Evolutionary conservation across 2,113 vertebrate species (phyloP).

Genomic region (Notechis scutatus): DNA sequence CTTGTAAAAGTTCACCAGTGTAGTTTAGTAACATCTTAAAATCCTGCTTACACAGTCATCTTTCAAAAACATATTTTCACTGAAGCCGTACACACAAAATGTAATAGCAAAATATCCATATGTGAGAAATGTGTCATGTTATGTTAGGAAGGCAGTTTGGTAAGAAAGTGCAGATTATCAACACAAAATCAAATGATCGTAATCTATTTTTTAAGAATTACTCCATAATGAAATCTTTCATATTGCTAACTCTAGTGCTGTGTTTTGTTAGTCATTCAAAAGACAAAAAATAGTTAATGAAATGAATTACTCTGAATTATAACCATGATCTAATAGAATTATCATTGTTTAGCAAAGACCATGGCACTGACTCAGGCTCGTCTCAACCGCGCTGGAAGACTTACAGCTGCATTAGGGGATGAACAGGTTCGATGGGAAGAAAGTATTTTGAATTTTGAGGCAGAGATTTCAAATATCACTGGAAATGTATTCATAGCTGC

Average conservation of each 20-base stretch:
- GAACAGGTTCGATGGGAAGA: slow-evolving; percentile 84
- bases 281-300: not conserved
- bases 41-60: no score
- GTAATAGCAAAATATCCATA: not conserved
- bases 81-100: not conserved
- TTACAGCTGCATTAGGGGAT: slow-evolving; percentile 77
- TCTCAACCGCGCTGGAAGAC: slow-evolving; percentile 73
- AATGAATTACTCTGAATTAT: not conserved
- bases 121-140: not conserved
- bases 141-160: not conserved
- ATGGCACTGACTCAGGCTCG: slow-evolving; percentile 78
- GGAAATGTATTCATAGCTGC: slow-evolving; percentile 85
- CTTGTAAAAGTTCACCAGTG: not conserved
- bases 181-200: not conserved
- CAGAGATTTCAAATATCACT: slow-evolving; percentile 76
- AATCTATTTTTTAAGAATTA: not conserved
- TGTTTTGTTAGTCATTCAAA: not conserved
- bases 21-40: not conserved
- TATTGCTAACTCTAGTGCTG: not conserved
- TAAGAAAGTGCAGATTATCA: not conserved
- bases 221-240: not conserved
- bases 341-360: slow-evolving; percentile 65
- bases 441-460: slow-evolving; percentile 73
- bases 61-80: not conserved
- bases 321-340: not conserved